Base-by-base conservation (phyloP, 2,888 invertebrate species). In the Megalurothrips usitatus region DNA sequence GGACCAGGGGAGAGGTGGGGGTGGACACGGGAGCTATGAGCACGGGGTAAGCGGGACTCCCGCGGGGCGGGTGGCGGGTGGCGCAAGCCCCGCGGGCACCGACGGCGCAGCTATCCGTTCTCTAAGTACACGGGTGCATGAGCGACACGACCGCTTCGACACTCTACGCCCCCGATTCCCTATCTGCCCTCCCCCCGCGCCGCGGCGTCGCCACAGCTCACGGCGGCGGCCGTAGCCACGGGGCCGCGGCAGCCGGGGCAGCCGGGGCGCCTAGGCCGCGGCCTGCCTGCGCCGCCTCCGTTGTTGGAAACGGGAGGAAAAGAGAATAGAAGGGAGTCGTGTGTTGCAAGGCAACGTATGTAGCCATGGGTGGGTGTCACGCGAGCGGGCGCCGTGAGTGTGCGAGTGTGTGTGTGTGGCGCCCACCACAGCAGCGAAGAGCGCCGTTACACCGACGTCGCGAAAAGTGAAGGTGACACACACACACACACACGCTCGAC, bases 351-450 rank as follows among this genome's bases (percentile, higher is more conserved):
- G 68, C 68, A 12, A 23, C 34, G 68, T 75, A 75, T 75, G 68
- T 23, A 75, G 68, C 34, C 68, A 75, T 75, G 68, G 68, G 68
- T 75, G 68, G 68, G 68, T 75, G 68, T 75, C 68, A 75, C 68
- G 68, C 68, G 68, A 75, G 68, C 23, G 19, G 34, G 34, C 34
- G 34, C 34, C 34, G 34, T 43, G 34, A 4, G 34, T 43, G 34
- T 43, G 34, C n/a, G n/a, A 4, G 34, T 43, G 34, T 43, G 34
- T 43, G 34, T 43, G 34, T 43, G 34, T 43, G 34, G 34, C 58
- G 19, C 58, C 58, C 58, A 14, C 58, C 58, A 17, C 58, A 58
- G 14, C 58, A 14, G 17, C 23, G 52, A 12, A 75, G 26, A 43
- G 34, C 34, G 34, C 34, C 6, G 34, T 43, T 43, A 43, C 2